These are phyloP conservation scores for Falco concolor DNA, from an alignment of 2,797 vertebrate species.

Conservation along the genomic window DNA sequence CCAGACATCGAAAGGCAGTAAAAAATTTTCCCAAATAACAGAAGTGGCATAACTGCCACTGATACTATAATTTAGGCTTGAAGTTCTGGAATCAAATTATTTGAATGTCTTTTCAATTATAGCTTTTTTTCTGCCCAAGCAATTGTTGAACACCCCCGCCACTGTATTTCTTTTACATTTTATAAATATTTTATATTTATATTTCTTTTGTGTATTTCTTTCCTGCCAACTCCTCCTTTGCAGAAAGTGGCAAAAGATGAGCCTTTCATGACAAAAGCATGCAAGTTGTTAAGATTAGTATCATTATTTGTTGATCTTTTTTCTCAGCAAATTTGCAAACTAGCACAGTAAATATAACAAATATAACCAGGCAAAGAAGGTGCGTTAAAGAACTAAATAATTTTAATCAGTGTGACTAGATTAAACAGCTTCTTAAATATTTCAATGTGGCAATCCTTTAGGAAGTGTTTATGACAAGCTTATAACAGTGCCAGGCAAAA, in stretches of 20 bases:
- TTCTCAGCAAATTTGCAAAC: constrained; percentile 1
- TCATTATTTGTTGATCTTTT: constrained; percentile 17
- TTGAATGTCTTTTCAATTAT: not conserved
- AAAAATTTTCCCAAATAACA: not conserved
- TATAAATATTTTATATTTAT: constrained; percentile 38
- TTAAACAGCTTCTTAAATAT: constrained; percentile 66
- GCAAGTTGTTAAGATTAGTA: not conserved
- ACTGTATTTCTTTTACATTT: constrained; percentile 17
- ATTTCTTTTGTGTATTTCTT: constrained; percentile 23
- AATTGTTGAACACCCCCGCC: not conserved
- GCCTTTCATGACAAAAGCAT: constrained; percentile 3
- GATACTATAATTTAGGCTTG: not conserved
- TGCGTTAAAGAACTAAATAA: constrained; percentile 36
- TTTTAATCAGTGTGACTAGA: constrained; percentile 56
- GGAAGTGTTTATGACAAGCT: constrained; percentile 69
- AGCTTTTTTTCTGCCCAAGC: not conserved
- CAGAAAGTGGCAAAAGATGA: constrained; percentile 7
- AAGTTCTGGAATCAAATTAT: not conserved
- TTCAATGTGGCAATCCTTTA: constrained; percentile 61
- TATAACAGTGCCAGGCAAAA: constrained; percentile 65
- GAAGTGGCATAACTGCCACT: not conserved
- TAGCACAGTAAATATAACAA: constrained; percentile 3
- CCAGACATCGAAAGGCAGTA: not conserved
- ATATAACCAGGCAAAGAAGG: not conserved
- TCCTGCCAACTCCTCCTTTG: not conserved